Conservation (phyloP, 1,140 invertebrate species). For the Papilio helenus region DNA sequence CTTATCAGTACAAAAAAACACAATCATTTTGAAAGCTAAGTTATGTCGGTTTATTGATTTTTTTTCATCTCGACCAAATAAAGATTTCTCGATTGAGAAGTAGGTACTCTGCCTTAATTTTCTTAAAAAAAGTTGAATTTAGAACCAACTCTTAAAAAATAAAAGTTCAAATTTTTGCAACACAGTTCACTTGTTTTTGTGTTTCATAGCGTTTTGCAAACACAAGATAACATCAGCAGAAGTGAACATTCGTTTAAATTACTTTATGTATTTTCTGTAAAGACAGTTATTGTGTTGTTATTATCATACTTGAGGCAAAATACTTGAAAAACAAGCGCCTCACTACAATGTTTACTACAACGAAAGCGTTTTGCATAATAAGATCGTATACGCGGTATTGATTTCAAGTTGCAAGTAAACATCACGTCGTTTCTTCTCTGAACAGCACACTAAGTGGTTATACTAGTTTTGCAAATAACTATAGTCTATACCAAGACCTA, state of each 20-base stretch:
- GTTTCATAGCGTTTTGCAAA: neutral
- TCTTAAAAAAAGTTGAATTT: too few relatives aligned
- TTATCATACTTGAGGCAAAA: neutral
- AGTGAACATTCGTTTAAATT: constrained; percentile 8
- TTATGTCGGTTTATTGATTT: constrained; percentile 14
- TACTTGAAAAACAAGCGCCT: constrained; percentile 14
- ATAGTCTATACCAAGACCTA: constrained; percentile 2
- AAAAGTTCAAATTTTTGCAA: neutral
- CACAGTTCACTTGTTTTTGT: neutral
- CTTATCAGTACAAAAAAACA: constrained; percentile 2
- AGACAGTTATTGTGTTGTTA: constrained; percentile 26
- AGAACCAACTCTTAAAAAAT: neutral
- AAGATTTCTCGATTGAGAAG: neutral
- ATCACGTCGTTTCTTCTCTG: constrained; percentile 26
- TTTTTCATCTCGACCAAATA: neutral
- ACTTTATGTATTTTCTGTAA: neutral
- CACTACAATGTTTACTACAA: constrained; percentile 27
- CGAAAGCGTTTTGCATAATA: constrained; percentile 23
- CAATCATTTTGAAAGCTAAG: constrained; percentile 6
- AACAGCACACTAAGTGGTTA: constrained; percentile 39
- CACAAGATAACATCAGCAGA: neutral
- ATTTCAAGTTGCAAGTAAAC: constrained; percentile 37
- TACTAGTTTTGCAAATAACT: constrained; percentile 43
- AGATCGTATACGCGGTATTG: constrained; percentile 20
- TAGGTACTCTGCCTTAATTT: too few relatives aligned